phyloP scores from a whole-genome alignment of 2,113 vertebrate genomes.

The Sula dactylatra region DNA sequence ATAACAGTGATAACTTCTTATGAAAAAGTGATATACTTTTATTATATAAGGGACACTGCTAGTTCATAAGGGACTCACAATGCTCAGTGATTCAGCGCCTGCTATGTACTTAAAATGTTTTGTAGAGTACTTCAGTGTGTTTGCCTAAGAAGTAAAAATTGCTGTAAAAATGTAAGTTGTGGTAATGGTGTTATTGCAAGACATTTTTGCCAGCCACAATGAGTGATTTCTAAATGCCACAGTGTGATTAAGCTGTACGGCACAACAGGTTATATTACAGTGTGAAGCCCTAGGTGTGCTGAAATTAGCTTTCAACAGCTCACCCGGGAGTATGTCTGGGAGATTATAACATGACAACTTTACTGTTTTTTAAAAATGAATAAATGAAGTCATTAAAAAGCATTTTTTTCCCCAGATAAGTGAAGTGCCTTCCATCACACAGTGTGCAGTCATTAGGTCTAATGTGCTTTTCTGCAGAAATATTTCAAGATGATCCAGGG shows the following conservation, averaged over 20 bases:
- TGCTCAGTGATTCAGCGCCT: constrained; percentile 27
- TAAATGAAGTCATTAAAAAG: constrained; percentile 71
- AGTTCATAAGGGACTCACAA: not conserved
- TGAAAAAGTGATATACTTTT: constrained; percentile 47
- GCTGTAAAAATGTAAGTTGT: constrained; percentile 45
- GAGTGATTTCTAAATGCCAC: constrained; percentile 61
- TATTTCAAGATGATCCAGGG: constrained; percentile 61
- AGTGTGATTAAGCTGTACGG: constrained; percentile 63
- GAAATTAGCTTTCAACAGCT: constrained; percentile 64
- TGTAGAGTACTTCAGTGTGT: constrained; percentile 29
- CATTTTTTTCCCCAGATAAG: constrained; percentile 65
- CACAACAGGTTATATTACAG: constrained; percentile 58
- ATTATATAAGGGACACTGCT: not conserved
- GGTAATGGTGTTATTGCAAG: constrained; percentile 42
- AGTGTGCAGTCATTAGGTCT: constrained; percentile 51
- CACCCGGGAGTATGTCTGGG: constrained; percentile 33
- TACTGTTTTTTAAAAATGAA: constrained; percentile 52
- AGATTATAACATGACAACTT: constrained; percentile 66
- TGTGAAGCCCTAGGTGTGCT: constrained; percentile 36
- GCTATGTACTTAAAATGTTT: constrained; percentile 34
- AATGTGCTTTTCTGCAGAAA: constrained; percentile 63
- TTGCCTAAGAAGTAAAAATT: constrained; percentile 65
- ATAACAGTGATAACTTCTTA: not conserved
- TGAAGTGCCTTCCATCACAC: constrained; percentile 58
- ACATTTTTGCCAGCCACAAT: constrained; percentile 36